These are phyloP conservation scores for Amyelois transitella DNA, from an alignment of 1,140 invertebrate genomes.

Conservation along the genomic window DNA sequence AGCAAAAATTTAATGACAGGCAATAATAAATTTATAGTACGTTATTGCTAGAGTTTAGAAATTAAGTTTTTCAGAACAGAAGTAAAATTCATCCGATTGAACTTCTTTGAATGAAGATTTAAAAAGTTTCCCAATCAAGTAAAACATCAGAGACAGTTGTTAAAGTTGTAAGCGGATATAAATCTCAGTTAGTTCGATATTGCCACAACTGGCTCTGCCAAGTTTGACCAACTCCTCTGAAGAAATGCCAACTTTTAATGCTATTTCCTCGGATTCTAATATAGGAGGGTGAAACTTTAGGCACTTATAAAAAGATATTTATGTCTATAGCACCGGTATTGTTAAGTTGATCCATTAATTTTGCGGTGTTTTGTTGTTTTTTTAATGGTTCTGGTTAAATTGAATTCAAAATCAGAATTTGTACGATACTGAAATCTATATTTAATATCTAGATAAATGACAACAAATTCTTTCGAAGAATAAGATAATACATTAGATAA, in stretches of 20 bases:
- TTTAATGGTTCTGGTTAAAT: no score
- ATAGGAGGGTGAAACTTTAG: conserved; percentile 37
- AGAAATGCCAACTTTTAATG: conserved; percentile 60
- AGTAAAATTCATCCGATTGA: background rate
- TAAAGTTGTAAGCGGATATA: conserved; percentile 53
- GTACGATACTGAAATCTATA: no score
- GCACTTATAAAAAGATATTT: conserved; percentile 10
- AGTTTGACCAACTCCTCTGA: conserved; percentile 33
- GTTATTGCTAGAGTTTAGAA: no score
- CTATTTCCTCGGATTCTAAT: conserved; percentile 48
- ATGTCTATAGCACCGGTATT: background rate
- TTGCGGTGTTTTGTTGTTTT: no score
- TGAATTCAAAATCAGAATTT: no score
- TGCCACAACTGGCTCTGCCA: conserved; percentile 31
- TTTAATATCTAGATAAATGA: no score
- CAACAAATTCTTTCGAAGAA: no score
- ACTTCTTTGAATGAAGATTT: conserved; percentile 17
- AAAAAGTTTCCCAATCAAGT: conserved; percentile 36
- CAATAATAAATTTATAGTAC: background rate
- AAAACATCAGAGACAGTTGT: conserved; percentile 44
- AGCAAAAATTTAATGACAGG: background rate
- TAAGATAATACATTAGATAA: no score
- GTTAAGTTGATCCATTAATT: no score
- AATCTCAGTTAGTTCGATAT: conserved; percentile 56
- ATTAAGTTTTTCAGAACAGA: no score